These are phyloP conservation scores for Mormyrus proboscirostris DNA, from an alignment of 2,797 vertebrate species.

Conservation along the genomic window DNA sequence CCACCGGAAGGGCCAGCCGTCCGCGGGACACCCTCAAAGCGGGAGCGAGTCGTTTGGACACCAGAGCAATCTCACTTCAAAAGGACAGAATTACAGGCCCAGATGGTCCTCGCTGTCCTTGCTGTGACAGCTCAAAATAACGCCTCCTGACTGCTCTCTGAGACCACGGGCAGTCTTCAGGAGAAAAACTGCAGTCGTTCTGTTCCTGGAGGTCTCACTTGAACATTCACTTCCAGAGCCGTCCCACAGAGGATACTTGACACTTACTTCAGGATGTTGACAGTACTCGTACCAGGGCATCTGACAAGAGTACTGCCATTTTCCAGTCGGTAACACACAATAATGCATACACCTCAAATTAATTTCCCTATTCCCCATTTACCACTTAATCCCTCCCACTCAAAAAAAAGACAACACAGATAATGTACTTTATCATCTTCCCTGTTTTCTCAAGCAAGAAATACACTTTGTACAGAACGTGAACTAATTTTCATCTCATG, in stretches of 20 bases:
- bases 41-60: not conserved
- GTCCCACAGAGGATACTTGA: not conserved
- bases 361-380: constrained; percentile 18
- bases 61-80: constrained; percentile 37
- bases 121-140: constrained; percentile 29
- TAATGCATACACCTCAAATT: not conserved
- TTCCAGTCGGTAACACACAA: not conserved
- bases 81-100: constrained; percentile 49
- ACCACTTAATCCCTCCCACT: constrained; percentile 7
- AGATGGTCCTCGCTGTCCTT: constrained; percentile 64
- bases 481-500: constrained; percentile 13
- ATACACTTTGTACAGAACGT: not conserved
- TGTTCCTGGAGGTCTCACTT: not conserved
- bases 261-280: not conserved
- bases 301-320: not conserved
- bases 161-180: not conserved
- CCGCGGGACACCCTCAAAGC: not conserved
- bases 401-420: not conserved
- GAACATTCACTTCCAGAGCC: not conserved
- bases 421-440: constrained; percentile 3
- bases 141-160: constrained; percentile 46
- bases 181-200: not conserved
- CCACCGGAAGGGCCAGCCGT: not conserved
- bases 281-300: not conserved
- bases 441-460: not conserved